Conservation (phyloP, 2,113 vertebrate species). For the Oncorhynchus mykiss region DNA sequence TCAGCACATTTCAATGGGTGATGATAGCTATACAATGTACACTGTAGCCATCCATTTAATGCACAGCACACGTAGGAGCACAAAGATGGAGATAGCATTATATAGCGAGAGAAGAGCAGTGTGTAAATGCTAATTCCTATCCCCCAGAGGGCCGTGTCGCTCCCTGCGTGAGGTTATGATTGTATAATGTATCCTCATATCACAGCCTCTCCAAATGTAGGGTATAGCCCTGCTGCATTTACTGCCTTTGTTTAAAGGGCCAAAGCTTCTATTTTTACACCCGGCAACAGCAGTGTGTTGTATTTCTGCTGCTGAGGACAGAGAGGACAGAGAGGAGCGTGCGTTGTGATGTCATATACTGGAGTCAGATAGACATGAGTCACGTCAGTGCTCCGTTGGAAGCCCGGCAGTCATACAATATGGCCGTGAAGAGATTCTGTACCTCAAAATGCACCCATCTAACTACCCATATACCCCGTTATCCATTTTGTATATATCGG, state of each 20-base stretch:
- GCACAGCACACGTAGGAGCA: slow-evolving; percentile 22
- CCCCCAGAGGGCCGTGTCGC: slow-evolving; percentile 2
- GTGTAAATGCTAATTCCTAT: slow-evolving; percentile 16
- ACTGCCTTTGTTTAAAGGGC: slow-evolving; percentile 6
- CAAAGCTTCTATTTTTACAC: background rate
- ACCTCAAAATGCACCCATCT: slow-evolving; percentile 35
- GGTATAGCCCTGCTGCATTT: background rate
- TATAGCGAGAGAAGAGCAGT: slow-evolving; percentile 16
- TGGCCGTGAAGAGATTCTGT: background rate
- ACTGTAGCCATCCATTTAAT: slow-evolving; percentile 46
- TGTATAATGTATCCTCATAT: background rate
- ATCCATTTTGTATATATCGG: background rate
- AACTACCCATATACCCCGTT: background rate
- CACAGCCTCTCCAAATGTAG: background rate
- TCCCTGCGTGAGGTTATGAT: background rate
- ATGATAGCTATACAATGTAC: slow-evolving; percentile 15
- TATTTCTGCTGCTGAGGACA: slow-evolving; percentile 29
- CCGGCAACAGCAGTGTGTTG: slow-evolving; percentile 7
- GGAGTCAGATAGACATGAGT: slow-evolving; percentile 67
- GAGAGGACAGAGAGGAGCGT: slow-evolving; percentile 36
- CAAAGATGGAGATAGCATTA: slow-evolving; percentile 23
- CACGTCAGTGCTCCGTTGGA: slow-evolving; percentile 64
- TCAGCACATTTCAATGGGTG: slow-evolving; percentile 26
- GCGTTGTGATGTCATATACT: slow-evolving; percentile 68
- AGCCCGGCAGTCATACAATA: slow-evolving; percentile 11